A percentile compares a stretch with the other conserved stretches of the same genome.
Conservation (phyloP, 2,113 vertebrate species). For the Thomomys bottae region DNA sequence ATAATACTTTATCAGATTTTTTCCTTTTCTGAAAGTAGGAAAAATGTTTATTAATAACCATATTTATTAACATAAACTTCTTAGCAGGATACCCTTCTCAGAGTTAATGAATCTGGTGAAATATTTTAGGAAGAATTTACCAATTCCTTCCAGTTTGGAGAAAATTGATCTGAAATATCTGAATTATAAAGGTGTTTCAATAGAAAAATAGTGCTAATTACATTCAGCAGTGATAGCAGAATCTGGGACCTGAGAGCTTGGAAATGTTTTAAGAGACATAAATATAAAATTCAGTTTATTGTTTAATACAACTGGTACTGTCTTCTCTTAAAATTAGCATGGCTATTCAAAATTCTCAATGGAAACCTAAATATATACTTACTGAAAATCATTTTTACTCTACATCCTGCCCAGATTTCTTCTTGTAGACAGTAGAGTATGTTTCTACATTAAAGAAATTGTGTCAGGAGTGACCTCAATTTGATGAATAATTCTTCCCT, state of each 20-base stretch:
- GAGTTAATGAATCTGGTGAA: slow-evolving; percentile 39
- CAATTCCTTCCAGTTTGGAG: slow-evolving; percentile 37
- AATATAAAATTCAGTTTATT: slow-evolving; percentile 6
- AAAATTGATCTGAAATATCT: slow-evolving; percentile 24
- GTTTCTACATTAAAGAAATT: not conserved
- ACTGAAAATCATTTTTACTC: not conserved
- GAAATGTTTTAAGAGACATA: not conserved
- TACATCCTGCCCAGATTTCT: not conserved
- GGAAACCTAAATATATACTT: not conserved
- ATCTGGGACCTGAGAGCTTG: not conserved
- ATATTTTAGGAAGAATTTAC: slow-evolving; percentile 51
- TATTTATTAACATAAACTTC: slow-evolving; percentile 9
- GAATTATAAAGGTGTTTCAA: slow-evolving; percentile 15
- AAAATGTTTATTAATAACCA: slow-evolving; percentile 28
- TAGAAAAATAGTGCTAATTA: not conserved
- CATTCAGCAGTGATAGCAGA: slow-evolving; percentile 6
- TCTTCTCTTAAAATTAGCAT: not conserved
- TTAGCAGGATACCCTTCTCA: not conserved
- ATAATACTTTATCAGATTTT: not conserved
- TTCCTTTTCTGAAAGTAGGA: slow-evolving; percentile 6
- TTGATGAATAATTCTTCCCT: not conserved
- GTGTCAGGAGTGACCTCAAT: not conserved
- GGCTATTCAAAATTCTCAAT: not conserved
- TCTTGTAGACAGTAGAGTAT: not conserved
- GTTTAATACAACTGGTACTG: not conserved